A percentile compares a stretch with the other conserved stretches of the same genome.
Evolutionary conservation across 2,113 vertebrate genomes (phyloP).

Genomic region (Malurus cyaneus): DNA sequence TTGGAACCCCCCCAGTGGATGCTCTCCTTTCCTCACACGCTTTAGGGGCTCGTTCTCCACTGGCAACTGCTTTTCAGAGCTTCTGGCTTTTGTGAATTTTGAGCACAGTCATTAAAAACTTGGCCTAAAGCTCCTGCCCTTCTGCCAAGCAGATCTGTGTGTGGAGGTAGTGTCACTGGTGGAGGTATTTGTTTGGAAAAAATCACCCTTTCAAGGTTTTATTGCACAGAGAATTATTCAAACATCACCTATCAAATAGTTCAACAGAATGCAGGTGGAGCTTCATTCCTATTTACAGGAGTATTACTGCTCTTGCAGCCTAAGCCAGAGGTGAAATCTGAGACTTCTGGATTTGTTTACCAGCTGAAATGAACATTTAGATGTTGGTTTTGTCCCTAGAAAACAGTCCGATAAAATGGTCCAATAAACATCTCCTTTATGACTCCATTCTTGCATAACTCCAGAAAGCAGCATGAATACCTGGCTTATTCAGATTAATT

Average conservation of each 20-base stretch:
- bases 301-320: neutral
- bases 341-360: neutral
- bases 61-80: neutral
- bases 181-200: neutral
- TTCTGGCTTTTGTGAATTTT: neutral
- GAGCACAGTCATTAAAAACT: neutral
- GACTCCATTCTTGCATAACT: neutral
- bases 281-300: neutral
- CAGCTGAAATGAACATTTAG: neutral
- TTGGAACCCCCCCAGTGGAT: fast-evolving
- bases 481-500: neutral
- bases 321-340: neutral
- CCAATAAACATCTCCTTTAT: neutral
- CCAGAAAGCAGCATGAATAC: neutral
- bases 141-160: neutral
- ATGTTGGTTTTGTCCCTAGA: neutral
- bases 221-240: neutral
- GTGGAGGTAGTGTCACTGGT: neutral
- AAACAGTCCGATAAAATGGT: neutral
- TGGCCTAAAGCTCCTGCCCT: neutral
- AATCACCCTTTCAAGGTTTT: neutral
- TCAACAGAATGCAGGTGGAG: neutral
- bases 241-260: neutral
- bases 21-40: neutral
- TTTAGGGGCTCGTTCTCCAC: neutral